Conservation (phyloP, 2,113 vertebrate species). For the Melanocharis versteri region DNA sequence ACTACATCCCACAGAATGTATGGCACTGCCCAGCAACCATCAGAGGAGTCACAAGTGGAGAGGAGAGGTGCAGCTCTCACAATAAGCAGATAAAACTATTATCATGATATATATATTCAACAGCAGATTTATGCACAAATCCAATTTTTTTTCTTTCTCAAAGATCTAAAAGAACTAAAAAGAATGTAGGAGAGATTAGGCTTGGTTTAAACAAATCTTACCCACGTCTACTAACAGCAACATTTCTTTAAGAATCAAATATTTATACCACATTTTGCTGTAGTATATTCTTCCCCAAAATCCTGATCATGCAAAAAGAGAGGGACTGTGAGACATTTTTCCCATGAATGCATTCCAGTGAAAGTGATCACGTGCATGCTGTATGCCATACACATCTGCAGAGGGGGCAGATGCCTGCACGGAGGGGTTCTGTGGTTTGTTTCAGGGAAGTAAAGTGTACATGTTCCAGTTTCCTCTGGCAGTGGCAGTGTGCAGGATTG, state of each 20-base stretch:
- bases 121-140: neutral
- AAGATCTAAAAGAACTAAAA: neutral
- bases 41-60: neutral
- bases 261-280: neutral
- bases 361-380: neutral
- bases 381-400: neutral
- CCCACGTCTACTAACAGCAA: neutral
- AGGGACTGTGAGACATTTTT: neutral
- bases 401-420: neutral
- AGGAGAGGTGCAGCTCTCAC: neutral
- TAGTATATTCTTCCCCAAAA: neutral
- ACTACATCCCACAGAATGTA: neutral
- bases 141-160: neutral
- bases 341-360: neutral
- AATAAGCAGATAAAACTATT: neutral
- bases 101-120: neutral
- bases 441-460: neutral
- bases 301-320: neutral
- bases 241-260: neutral
- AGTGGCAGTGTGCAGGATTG: neutral
- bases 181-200: neutral
- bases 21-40: neutral
- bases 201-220: neutral
- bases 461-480: neutral
- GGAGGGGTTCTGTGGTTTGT: neutral